Base-by-base conservation (phyloP, 35 echinoderm and acorn worm genomes). In the Lytechinus pictus region DNA sequence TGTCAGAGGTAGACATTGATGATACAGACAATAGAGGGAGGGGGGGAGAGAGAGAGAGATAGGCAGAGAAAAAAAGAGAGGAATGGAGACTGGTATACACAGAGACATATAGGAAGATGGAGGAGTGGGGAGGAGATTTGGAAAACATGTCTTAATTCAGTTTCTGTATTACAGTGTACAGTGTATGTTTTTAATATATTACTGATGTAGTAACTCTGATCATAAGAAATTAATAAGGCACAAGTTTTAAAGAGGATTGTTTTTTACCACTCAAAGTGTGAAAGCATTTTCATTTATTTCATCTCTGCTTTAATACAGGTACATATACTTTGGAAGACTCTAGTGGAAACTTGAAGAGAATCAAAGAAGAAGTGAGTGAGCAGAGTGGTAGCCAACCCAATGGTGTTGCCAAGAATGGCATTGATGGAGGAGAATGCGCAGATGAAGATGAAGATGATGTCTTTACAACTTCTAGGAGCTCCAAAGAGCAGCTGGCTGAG, bases 401-500 rank as follows among this genome's bases (percentile, higher is more conserved):
- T 86, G 96, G 92, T 51, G 86, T 94, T 13, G 91, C 91, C 29
- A 54, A 55, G 53, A 93, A 91, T 28, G 95, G 89, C 10, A 27
- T n/a, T 27, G 61, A 52, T 72, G 95, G 55, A 86, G 61, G 24
- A 86, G 61, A 9, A 27, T 28, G 57, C 10, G 66, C 52, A 94
- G 71, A 52, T 9, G 27, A 27, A 11, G 94, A 86, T 29, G 94
- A 95, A 10, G 95, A 95, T 54, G 87, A 86, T 91, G 86, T 90
- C 33, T 96, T 96, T 94, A 54, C 95, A 54, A 87, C 95, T 16
- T 86, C 86, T 87, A 94, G 86, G 52, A 94, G 96, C 4, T 95
- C 97, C 5, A 99, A 97, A 71, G 95, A 99, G 54, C 97, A 94
- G 28, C 95, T 99, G 9, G 54, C 95, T 9, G 93, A 96, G 87